Evolutionary conservation across 2,888 invertebrate species (phyloP).

Genomic region (Helicoverpa assulta): DNA sequence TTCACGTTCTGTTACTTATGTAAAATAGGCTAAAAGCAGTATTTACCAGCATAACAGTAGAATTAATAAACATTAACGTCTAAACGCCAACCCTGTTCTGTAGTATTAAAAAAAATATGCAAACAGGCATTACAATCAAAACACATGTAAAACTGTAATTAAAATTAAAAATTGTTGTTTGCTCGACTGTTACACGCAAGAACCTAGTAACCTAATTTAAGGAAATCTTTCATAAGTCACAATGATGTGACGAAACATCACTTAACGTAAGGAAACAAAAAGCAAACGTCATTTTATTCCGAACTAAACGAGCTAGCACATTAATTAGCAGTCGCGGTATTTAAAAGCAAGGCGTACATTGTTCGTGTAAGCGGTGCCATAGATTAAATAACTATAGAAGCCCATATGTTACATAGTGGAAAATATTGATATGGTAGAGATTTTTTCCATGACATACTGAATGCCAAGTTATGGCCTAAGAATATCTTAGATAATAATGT

Average conservation of each 20-base stretch:
- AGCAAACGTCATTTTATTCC: slow-evolving; percentile 31
- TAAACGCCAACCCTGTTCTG: background rate
- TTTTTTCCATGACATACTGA: too few species aligned
- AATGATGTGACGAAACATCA: slow-evolving; percentile 27
- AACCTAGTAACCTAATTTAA: slow-evolving; percentile 27
- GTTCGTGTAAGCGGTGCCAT: slow-evolving; percentile 56
- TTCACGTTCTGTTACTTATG: slow-evolving; percentile 40
- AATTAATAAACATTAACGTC: background rate
- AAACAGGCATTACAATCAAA: slow-evolving; percentile 7
- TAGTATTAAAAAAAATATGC: slow-evolving; percentile 4
- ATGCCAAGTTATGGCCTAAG: too few species aligned
- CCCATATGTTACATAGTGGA: background rate
- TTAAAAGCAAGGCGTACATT: slow-evolving; percentile 44
- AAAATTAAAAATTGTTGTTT: slow-evolving; percentile 23
- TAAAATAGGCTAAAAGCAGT: slow-evolving; percentile 32
- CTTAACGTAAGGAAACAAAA: slow-evolving; percentile 20
- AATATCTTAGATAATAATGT: too few species aligned
- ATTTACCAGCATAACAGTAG: slow-evolving; percentile 1
- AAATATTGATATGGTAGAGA: background rate
- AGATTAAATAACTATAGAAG: slow-evolving; percentile 16
- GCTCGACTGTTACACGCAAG: slow-evolving; percentile 7
- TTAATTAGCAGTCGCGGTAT: slow-evolving; percentile 43
- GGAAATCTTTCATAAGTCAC: slow-evolving; percentile 20
- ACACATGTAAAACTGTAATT: slow-evolving; percentile 8
- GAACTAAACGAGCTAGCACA: slow-evolving; percentile 24